Conservation (phyloP, 2,888 invertebrate genomes). For the Alcis repandata region DNA sequence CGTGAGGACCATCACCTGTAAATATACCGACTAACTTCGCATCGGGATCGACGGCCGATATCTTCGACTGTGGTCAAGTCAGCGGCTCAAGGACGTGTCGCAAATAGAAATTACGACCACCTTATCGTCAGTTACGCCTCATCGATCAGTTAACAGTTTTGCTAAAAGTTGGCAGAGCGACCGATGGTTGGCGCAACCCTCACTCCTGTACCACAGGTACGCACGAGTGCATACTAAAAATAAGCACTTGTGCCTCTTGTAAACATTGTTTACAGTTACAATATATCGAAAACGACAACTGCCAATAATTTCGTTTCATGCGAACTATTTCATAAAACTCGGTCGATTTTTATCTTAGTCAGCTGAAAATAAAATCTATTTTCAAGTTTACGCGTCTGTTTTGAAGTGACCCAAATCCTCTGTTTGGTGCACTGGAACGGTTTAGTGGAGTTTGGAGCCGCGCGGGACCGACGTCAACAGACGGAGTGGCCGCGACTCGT, state of each 20-base stretch:
- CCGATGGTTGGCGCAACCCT: constrained; percentile 62
- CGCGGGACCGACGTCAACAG: constrained; percentile 13
- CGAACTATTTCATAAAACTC: constrained; percentile 41
- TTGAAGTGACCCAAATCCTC: constrained; percentile 78
- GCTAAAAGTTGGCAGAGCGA: constrained; percentile 68
- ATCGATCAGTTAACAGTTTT: constrained; percentile 73
- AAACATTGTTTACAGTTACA: constrained; percentile 22
- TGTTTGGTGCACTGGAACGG: constrained; percentile 64
- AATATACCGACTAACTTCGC: constrained; percentile 63
- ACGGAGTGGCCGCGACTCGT: constrained; percentile 16
- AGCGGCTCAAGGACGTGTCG: constrained; percentile 54
- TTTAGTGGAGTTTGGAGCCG: constrained; percentile 30
- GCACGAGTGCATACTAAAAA: constrained; percentile 57
- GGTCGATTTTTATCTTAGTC: constrained; percentile 59
- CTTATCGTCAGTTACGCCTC: constrained; percentile 66
- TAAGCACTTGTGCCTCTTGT: constrained; percentile 47
- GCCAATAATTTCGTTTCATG: constrained; percentile 5
- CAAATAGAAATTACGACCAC: constrained; percentile 64
- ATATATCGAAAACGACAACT: constrained; percentile 5
- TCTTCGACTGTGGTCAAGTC: constrained; percentile 37
- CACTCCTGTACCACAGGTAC: constrained; percentile 64
- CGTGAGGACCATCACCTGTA: constrained; percentile 77
- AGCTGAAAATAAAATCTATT: constrained; percentile 78
- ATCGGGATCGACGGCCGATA: constrained; percentile 49
- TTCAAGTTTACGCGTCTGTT: constrained; percentile 79